Conservation (phyloP, 2,888 invertebrate genomes). For the Frankliniella intonsa region DNA sequence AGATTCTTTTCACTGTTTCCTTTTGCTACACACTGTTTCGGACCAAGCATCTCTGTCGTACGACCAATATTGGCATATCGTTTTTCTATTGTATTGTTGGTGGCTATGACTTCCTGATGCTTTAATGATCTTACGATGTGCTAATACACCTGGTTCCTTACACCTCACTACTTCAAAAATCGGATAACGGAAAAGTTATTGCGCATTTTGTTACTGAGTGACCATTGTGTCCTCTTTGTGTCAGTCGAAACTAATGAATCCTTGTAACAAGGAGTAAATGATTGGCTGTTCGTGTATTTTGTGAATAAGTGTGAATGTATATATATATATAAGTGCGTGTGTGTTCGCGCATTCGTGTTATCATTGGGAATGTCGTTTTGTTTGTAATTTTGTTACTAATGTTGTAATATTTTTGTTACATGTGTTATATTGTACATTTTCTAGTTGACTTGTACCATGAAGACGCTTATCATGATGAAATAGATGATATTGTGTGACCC, state of each 20-base stretch:
- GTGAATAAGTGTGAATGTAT: neutral
- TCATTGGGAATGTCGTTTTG: neutral
- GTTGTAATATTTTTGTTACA: conserved; percentile 27
- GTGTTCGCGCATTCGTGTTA: neutral
- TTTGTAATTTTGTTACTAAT: conserved; percentile 27
- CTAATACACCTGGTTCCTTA: neutral
- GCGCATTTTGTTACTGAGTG: too few species aligned
- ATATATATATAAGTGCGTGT: neutral
- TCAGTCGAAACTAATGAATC: too few species aligned
- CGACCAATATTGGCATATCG: conserved; percentile 24
- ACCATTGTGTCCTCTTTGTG: too few species aligned
- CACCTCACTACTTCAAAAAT: too few species aligned
- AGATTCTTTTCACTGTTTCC: too few species aligned
- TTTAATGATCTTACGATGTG: neutral
- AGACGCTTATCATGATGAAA: conserved; percentile 10
- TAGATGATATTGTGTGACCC: neutral
- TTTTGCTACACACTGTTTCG: too few species aligned
- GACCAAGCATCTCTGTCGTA: conserved; percentile 9
- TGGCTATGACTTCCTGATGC: neutral
- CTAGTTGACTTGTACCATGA: conserved; percentile 20
- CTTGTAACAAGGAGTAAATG: too few species aligned
- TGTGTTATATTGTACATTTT: conserved; percentile 25
- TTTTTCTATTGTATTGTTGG: conserved; percentile 10
- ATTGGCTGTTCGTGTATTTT: too few species aligned
- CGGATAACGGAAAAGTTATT: too few species aligned